Evolutionary conservation across 1,140 invertebrate genomes (phyloP), one percentile per base, ranked within the genome.

Genomic region (Trichonephila clavipes): DNA sequence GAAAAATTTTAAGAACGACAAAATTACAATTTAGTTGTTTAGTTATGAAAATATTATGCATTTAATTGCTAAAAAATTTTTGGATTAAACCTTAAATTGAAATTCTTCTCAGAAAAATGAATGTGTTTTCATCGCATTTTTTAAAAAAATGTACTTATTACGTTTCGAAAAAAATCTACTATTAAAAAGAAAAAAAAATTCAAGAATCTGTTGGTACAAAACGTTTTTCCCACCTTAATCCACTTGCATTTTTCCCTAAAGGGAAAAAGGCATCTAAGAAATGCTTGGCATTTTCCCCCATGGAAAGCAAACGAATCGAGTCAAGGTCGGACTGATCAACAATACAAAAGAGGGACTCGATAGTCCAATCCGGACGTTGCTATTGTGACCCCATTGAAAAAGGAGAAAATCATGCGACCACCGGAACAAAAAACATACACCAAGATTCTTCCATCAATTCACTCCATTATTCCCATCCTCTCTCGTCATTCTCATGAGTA

Each of bases 311-410:
- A 24, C 6, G 34, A 77, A 77, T 34, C 72, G 58, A 85, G 83
- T 61, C 83, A 85, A 85, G 83, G 83, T 59, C 83, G 58, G 24
- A 85, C 58, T 85, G n/a, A 85, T 85, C 83, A 85, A 85, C 51
- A 85, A 28, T 58, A 85, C 83, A 85, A 85, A 85, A 61, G 83
- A 59, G n/a, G 83, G 51, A 14, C 83, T 85, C 59, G 61, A 85
- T 85, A 24, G 83, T 61, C 51, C 83, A 61, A 85, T 85, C 83
- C 44, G 83, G 83, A 59, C 19, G 51, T 24, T 24, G 59, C 44
- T 77, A 77, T 61, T 61, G 58, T 85, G 83, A 59, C 21, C 51
- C 83, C 24, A 85, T 85, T 85, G 58, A 1, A 64, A 64, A 64
- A 64, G 62, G 44, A 58, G 51, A 85, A 61, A 85, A 85, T 85